These are phyloP conservation scores for Aix galericulata DNA, from an alignment of 2,113 vertebrate genomes.

Conservation along the genomic window DNA sequence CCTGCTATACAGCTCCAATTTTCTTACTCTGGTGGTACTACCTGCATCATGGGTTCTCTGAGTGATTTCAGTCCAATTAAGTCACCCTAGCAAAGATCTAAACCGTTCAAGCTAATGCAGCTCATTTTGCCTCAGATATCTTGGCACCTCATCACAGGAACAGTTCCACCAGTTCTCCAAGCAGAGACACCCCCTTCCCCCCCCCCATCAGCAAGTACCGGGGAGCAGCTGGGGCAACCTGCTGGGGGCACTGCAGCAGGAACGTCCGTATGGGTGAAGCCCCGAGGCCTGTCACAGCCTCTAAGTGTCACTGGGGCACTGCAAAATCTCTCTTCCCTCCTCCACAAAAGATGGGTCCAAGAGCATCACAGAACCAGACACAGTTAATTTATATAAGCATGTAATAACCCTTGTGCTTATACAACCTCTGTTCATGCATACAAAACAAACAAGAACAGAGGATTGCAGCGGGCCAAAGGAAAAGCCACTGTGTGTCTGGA, in stretches of 20 bases:
- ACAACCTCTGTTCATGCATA: neutral
- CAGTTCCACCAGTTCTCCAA: neutral
- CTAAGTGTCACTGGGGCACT: neutral
- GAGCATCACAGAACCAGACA: neutral
- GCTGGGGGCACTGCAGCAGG: neutral
- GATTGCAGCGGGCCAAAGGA: neutral
- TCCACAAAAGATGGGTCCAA: neutral
- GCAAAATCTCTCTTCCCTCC: neutral
- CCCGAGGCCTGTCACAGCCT: neutral
- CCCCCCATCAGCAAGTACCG: neutral
- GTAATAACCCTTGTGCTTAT: fast-evolving
- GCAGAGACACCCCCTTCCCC: neutral
- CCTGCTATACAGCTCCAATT: neutral
- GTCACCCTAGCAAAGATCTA: neutral
- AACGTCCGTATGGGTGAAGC: fast-evolving
- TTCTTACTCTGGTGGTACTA: neutral
- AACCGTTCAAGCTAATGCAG: neutral
- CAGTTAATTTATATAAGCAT: neutral
- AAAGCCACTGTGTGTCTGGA: neutral
- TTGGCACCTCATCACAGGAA: neutral
- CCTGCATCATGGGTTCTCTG: fast-evolving
- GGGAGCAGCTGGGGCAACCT: neutral
- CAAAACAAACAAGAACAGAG: neutral
- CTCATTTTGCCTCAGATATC: neutral
- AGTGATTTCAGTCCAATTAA: neutral